phyloP scores from a whole-genome alignment of 1,140 invertebrate species.

The Phthorimaea operculella region DNA sequence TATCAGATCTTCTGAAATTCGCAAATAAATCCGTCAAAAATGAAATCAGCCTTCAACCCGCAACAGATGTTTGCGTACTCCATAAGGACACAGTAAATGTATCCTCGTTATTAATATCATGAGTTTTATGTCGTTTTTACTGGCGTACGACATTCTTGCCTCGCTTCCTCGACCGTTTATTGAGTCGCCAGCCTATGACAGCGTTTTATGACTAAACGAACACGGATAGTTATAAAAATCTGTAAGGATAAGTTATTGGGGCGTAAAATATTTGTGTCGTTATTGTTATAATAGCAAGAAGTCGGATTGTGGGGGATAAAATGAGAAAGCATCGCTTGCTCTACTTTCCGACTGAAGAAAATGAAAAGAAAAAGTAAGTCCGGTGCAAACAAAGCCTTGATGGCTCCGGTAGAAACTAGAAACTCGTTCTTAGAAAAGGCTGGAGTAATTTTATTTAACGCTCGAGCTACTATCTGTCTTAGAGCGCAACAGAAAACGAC shows the following conservation, averaged over 20 bases:
- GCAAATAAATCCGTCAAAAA: too few species aligned
- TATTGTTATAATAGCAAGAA: too few species aligned
- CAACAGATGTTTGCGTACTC: neutral
- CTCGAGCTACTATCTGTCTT: neutral
- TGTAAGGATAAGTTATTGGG: conserved; percentile 5
- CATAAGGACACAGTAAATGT: conserved; percentile 19
- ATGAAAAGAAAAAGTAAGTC: too few species aligned
- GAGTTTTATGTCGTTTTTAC: conserved; percentile 28
- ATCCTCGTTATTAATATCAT: conserved; percentile 34
- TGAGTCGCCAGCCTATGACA: conserved; percentile 17
- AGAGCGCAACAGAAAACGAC: neutral
- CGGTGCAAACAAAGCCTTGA: too few species aligned
- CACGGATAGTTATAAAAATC: conserved; percentile 20
- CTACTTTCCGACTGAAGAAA: too few species aligned
- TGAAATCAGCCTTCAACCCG: too few species aligned
- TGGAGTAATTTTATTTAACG: neutral
- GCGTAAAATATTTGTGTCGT: too few species aligned
- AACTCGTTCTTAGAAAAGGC: too few species aligned
- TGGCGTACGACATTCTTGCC: conserved; percentile 16
- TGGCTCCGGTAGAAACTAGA: too few species aligned
- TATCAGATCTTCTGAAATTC: too few species aligned
- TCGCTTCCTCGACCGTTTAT: conserved; percentile 26
- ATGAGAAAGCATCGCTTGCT: too few species aligned
- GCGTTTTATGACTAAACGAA: conserved; percentile 14
- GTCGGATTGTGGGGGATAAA: too few species aligned